Evolutionary conservation across 1,140 invertebrate species (phyloP).

Genomic region (Agrypnia vestita): DNA sequence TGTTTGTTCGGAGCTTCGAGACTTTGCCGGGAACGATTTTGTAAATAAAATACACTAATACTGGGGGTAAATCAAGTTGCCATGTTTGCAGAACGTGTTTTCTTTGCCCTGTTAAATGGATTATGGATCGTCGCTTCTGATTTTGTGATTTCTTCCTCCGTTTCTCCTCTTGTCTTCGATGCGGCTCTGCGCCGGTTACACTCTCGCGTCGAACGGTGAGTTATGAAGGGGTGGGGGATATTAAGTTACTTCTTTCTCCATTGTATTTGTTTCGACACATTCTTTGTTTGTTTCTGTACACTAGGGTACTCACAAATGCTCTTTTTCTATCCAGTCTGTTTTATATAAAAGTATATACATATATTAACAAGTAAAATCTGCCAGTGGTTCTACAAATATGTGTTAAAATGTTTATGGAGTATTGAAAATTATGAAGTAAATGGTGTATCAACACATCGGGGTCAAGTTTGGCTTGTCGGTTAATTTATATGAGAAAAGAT

Average conservation of each 20-base stretch:
- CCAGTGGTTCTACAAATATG: too few species aligned
- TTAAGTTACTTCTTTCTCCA: too few species aligned
- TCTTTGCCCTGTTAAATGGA: constrained; percentile 52
- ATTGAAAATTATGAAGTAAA: too few species aligned
- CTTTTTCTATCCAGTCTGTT: too few species aligned
- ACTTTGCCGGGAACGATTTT: constrained; percentile 39
- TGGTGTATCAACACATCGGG: too few species aligned
- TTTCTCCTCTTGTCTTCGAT: constrained; percentile 11
- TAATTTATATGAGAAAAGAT: too few species aligned
- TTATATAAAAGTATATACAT: too few species aligned
- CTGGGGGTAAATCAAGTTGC: constrained; percentile 52
- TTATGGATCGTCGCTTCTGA: constrained; percentile 57
- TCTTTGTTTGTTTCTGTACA: too few species aligned
- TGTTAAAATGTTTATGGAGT: too few species aligned
- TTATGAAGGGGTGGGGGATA: background rate
- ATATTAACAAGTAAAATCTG: too few species aligned
- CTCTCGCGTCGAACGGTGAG: background rate
- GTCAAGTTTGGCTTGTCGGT: too few species aligned
- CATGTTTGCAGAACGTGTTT: constrained; percentile 53
- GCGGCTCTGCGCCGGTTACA: background rate
- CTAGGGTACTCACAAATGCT: background rate
- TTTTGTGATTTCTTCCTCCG: constrained; percentile 47
- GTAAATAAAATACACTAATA: constrained; percentile 59
- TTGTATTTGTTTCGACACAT: too few species aligned
- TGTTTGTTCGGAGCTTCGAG: constrained; percentile 39